These are phyloP conservation scores for Montifringilla adamsi DNA, from an alignment of 2,113 vertebrate species.

Conservation along the genomic window DNA sequence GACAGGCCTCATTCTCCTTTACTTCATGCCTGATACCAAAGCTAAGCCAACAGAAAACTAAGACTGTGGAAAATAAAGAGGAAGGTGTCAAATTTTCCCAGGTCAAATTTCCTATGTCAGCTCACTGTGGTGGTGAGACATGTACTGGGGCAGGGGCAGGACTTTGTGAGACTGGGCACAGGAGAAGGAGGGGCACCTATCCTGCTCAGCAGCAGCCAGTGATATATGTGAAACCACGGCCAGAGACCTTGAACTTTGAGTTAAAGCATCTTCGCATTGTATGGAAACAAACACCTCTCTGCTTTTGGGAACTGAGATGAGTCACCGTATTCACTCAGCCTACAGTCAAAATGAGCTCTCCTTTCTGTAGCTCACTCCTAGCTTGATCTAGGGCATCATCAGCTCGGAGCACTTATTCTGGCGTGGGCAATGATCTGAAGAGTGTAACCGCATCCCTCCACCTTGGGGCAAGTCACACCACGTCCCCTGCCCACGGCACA, in stretches of 20 bases:
- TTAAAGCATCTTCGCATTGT: neutral
- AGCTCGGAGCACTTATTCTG: neutral
- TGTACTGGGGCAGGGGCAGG: neutral
- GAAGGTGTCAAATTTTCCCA: neutral
- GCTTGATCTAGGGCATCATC: neutral
- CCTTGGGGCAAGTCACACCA: neutral
- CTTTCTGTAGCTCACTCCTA: neutral
- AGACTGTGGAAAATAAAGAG: neutral
- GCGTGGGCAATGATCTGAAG: rapidly evolving
- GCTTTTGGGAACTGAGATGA: conserved; percentile 26
- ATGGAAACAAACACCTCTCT: conserved; percentile 13
- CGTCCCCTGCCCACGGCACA: neutral
- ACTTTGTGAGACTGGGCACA: neutral
- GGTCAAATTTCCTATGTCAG: neutral
- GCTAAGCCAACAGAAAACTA: neutral
- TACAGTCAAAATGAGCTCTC: neutral
- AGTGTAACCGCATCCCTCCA: rapidly evolving
- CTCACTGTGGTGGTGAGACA: rapidly evolving
- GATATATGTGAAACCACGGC: neutral
- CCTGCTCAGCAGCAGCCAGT: neutral
- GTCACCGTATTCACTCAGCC: neutral
- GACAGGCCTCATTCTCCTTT: neutral
- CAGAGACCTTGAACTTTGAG: neutral
- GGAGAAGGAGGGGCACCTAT: neutral
- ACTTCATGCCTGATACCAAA: rapidly evolving